Evolutionary conservation across 2,888 invertebrate species (phyloP), one percentile per base, ranked within the genome.

Genomic region (Incurvaria masculella): DNA sequence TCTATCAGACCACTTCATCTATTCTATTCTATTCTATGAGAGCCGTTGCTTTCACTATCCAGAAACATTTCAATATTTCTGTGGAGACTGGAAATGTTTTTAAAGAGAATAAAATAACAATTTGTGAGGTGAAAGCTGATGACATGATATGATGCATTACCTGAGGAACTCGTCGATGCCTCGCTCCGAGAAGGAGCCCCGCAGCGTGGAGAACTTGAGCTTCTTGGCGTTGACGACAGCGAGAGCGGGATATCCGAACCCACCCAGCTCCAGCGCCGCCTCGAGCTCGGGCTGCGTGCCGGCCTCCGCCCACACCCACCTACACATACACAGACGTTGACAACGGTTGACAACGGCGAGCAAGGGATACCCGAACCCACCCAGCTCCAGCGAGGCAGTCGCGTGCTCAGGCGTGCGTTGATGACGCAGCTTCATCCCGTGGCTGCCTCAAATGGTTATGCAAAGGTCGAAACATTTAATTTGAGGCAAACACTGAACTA

Each of bases 221-320:
- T 99, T 99, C 71, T 97, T 93, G 14, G 89, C 85, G 72, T 97
- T 99, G 49, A 98, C 88, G 17, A 95, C 96, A 5, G 96, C 97
- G 89, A 99, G 89, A 1, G 98, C 97, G 2, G 99, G 99, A 70
- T 99, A 99, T 10, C 99, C 99, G 71, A 99, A 99, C 5, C 87
- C 99, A 53, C 99, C 99, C 55, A 99, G 89, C 64, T 95, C 98
- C 27, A 99, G 69, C 0, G 94, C 85, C 53, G 87, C 87, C 67
- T 99, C 99, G 17, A 99, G 66, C 0, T 87, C 83, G 0, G 80
- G 66, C 68, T 99, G 97, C 2, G 89, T 82, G 10, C 88, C 91
- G 40, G 94, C 97, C 68, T 98, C 97, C 2, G 92, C 73, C 99
- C 99, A 99, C 11, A 93, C 79, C 97, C 97, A 98, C 51, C 85